These are phyloP conservation scores for Lanistes nyassanus DNA, from an alignment of 1,140 invertebrate species.

Conservation along the genomic window DNA sequence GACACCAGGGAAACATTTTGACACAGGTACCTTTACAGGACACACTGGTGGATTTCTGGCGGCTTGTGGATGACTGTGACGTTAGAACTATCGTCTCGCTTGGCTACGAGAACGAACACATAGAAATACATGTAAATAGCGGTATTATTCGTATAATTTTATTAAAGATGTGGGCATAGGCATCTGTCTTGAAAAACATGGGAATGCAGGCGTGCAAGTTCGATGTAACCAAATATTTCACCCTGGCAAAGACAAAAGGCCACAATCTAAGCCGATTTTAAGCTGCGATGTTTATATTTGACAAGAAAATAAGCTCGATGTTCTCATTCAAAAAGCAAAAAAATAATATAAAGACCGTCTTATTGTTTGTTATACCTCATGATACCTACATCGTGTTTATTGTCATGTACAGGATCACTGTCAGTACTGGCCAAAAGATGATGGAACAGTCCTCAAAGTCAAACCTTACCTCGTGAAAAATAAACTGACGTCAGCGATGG, in stretches of 20 bases:
- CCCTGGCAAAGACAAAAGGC: too few species aligned
- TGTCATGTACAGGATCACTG: neutral
- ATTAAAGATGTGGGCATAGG: neutral
- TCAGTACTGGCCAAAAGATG: neutral
- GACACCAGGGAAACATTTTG: conserved; percentile 40
- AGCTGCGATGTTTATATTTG: too few species aligned
- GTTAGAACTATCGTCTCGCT: conserved; percentile 42
- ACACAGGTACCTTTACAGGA: conserved; percentile 55
- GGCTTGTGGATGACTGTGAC: conserved; percentile 48
- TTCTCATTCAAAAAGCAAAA: too few species aligned
- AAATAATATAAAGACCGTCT: too few species aligned
- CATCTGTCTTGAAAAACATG: too few species aligned
- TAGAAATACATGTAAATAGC: too few species aligned
- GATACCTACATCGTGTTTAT: conserved; percentile 1
- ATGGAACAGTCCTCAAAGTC: neutral
- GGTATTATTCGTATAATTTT: too few species aligned
- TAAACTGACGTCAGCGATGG: neutral
- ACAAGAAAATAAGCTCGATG: too few species aligned
- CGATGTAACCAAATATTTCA: too few species aligned
- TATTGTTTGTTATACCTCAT: too few species aligned
- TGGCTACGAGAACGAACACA: neutral
- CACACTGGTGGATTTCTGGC: conserved; percentile 59
- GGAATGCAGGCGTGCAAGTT: neutral
- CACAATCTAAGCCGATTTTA: too few species aligned
- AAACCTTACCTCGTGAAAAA: neutral